Base-by-base conservation (phyloP, 2,797 vertebrate genomes). In the Cuculus canorus region DNA sequence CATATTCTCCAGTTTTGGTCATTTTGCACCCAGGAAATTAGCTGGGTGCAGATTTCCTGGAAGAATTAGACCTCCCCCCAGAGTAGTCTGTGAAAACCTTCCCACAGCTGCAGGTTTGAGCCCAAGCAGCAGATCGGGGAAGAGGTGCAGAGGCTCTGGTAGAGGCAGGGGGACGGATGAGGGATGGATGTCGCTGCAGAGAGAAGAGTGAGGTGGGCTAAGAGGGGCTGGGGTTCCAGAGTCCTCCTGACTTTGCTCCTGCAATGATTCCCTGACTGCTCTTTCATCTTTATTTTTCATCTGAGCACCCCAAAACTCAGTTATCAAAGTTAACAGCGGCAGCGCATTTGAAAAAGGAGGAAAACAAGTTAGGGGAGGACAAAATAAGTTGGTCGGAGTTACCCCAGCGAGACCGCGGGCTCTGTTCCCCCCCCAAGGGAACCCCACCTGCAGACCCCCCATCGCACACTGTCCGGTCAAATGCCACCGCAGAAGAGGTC, bases 381-480 rank as follows among this genome's bases (percentile, higher is more conserved):
- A 8, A 60, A 61, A 28, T 1, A 6, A 22, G 9, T 17, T 7
- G 37, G n/a, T 12, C 2, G 5, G 57, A 76, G 64, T 23, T 22
- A 9, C 13, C 28, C 17, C 27, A 25, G 68, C 35, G 30, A 45
- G n/a, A 35, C 5, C 33, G 2, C 28, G 15, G 41, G 28, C 12
- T 59, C 81, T 76, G 45, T n/a, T n/a, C n/a, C 8, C 6, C 11
- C 11, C 11, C 6, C 8, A 27, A 17, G 24, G 16, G 27, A 13
- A 11, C 7, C 21, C 5, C 13, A 2, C 17, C 43, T 54, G 28
- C 61, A 66, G 50, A 7, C 1, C 18, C 48, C 39, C 2, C 7
- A 0, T 2, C 19, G 37, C 61, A 5, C 30, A 0, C 3, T 7
- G 10, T 10, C 32, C 21, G 25, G 22, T 33, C 47, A 72, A n/a